These are phyloP conservation scores for Latrodectus elegans DNA, from an alignment of 2,888 invertebrate genomes.

Conservation along the genomic window DNA sequence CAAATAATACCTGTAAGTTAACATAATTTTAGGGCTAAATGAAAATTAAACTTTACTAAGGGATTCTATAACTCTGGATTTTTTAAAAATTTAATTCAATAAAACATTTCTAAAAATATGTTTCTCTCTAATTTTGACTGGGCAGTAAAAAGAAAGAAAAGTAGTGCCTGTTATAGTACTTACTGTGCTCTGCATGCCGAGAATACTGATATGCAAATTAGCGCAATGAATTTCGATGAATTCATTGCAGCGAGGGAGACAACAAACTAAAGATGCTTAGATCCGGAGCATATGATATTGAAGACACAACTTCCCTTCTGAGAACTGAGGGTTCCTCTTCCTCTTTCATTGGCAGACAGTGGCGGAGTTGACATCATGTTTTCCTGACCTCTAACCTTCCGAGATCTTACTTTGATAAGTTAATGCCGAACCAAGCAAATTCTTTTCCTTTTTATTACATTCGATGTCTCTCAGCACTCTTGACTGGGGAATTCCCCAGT, in stretches of 20 bases:
- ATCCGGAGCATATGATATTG: background rate
- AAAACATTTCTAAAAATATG: too few relatives aligned
- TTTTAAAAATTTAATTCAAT: too few relatives aligned
- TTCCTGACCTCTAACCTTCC: slow-evolving; percentile 52
- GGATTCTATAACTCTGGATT: too few relatives aligned
- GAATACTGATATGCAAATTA: slow-evolving; percentile 13
- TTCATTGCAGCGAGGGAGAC: slow-evolving; percentile 9
- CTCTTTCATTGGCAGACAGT: slow-evolving; percentile 7
- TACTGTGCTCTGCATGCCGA: slow-evolving; percentile 9
- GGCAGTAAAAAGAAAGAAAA: too few relatives aligned
- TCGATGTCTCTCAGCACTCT: too few relatives aligned
- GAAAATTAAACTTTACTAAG: too few relatives aligned
- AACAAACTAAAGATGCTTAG: background rate
- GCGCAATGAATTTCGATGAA: slow-evolving; percentile 1
- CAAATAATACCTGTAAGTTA: too few relatives aligned
- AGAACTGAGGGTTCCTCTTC: slow-evolving; percentile 23
- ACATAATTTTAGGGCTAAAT: too few relatives aligned
- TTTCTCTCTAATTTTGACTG: too few relatives aligned
- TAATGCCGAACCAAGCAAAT: background rate
- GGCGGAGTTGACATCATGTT: slow-evolving; percentile 29
- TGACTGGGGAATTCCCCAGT: too few relatives aligned
- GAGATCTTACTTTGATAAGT: slow-evolving; percentile 18
- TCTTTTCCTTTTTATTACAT: too few relatives aligned
- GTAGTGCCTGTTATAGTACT: background rate
- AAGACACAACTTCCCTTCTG: slow-evolving; percentile 17